These are phyloP conservation scores for Leptobrachium leishanense DNA, from an alignment of 2,113 vertebrate species.

Conservation along the genomic window DNA sequence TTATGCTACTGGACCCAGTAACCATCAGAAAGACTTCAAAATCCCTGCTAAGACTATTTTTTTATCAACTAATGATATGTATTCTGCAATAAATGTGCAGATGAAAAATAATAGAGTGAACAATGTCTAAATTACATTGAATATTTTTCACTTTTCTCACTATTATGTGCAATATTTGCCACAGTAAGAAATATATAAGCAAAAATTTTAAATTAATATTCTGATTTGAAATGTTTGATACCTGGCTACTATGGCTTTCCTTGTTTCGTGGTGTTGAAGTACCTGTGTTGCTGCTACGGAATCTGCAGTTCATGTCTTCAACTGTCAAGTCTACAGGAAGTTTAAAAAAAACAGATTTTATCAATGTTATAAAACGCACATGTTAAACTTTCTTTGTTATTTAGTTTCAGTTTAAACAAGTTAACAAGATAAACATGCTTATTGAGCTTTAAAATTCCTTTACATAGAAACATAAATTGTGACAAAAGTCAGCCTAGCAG, in stretches of 20 bases:
- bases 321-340: conserved; percentile 73
- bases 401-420: not conserved
- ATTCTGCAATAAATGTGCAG: too few relatives aligned
- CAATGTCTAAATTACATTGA: too few relatives aligned
- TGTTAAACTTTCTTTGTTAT: not conserved
- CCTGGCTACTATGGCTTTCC: conserved; percentile 88
- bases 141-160: too few relatives aligned
- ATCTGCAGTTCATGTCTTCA: conserved; percentile 79
- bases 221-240: conserved; percentile 56
- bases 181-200: not conserved
- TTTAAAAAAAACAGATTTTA: not conserved
- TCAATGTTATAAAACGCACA: not conserved
- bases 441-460: too few relatives aligned
- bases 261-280: conserved; percentile 77
- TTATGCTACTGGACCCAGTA: too few relatives aligned
- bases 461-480: too few relatives aligned
- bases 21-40: too few relatives aligned
- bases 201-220: not conserved
- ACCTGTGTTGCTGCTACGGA: conserved; percentile 65
- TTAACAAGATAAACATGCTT: too few relatives aligned
- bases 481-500: too few relatives aligned
- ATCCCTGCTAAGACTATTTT: too few relatives aligned
- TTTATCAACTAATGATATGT: too few relatives aligned
- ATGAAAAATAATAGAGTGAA: too few relatives aligned
- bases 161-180: not conserved